Conservation (phyloP, 2,888 invertebrate species). For the Orchestes rusci region DNA sequence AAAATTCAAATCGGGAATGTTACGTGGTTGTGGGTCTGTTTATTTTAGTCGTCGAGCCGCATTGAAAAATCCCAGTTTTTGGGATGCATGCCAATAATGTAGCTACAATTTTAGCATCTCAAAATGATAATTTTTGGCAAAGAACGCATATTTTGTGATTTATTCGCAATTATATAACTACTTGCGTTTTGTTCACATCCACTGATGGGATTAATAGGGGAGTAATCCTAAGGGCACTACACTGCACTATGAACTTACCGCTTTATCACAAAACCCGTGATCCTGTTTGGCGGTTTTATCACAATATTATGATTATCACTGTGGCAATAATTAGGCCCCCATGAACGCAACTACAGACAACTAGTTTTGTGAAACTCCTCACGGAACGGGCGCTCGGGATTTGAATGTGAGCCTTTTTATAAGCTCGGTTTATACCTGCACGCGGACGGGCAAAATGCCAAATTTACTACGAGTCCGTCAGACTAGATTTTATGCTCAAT, state of each 20-base stretch:
- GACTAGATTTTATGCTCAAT: too few species aligned
- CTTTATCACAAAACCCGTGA: slow-evolving; percentile 39
- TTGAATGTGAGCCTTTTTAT: slow-evolving; percentile 50
- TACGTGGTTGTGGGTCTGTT: neutral
- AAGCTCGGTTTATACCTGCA: slow-evolving; percentile 52
- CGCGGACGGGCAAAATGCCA: slow-evolving; percentile 38
- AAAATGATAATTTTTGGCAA: too few species aligned
- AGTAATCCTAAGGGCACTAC: slow-evolving; percentile 22
- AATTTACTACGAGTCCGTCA: too few species aligned
- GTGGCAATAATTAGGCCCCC: slow-evolving; percentile 37
- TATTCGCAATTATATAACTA: too few species aligned
- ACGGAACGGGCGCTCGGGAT: slow-evolving; percentile 52
- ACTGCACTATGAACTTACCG: slow-evolving; percentile 38
- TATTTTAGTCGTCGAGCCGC: too few species aligned
- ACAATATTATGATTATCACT: slow-evolving; percentile 23
- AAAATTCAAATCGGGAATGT: neutral
- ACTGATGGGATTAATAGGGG: too few species aligned
- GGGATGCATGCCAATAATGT: too few species aligned
- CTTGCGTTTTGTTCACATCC: too few species aligned
- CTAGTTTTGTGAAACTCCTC: slow-evolving; percentile 40
- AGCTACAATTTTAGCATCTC: too few species aligned
- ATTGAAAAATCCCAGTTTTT: too few species aligned
- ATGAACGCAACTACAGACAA: slow-evolving; percentile 29
- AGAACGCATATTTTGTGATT: too few species aligned
- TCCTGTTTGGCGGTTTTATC: slow-evolving; percentile 35